Conservation (phyloP, 2,797 vertebrate species). For the Muscicapa striata region DNA sequence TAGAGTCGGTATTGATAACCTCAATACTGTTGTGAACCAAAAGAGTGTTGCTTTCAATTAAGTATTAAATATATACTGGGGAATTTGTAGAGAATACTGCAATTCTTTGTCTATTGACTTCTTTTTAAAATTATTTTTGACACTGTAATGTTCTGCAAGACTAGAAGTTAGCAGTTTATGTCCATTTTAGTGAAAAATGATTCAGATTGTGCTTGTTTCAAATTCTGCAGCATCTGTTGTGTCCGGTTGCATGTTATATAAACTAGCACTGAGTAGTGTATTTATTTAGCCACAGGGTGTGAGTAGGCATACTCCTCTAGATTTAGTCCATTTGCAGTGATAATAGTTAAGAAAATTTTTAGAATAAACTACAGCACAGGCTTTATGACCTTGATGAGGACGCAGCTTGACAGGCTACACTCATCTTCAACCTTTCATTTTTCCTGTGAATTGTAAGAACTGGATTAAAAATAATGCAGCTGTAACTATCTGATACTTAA, state of each 20-base stretch:
- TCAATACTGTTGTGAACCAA: not conserved
- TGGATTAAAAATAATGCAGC: not conserved
- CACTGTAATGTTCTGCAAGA: not conserved
- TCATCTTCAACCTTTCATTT: not conserved
- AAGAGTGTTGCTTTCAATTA: not conserved
- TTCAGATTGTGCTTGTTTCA: not conserved
- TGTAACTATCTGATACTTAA: not conserved
- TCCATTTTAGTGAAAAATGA: constrained; percentile 16
- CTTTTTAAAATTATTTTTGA: not conserved
- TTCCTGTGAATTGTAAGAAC: not conserved
- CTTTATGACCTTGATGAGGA: not conserved
- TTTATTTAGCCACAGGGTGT: not conserved
- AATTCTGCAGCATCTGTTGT: constrained; percentile 38
- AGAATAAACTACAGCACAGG: not conserved
- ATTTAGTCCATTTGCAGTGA: not conserved
- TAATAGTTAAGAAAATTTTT: not conserved
- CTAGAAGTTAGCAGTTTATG: not conserved
- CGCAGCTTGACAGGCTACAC: not conserved
- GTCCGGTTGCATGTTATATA: not conserved
- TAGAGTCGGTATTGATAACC: not conserved
- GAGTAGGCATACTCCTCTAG: not conserved
- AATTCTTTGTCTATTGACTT: not conserved
- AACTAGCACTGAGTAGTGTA: not conserved
- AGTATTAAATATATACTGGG: not conserved
- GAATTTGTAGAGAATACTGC: not conserved